Percentiles rank a stretch among this genome's conserved stretches.
These are phyloP conservation scores for Parnassius apollo DNA, from an alignment of 2,888 invertebrate species.

Conservation along the genomic window DNA sequence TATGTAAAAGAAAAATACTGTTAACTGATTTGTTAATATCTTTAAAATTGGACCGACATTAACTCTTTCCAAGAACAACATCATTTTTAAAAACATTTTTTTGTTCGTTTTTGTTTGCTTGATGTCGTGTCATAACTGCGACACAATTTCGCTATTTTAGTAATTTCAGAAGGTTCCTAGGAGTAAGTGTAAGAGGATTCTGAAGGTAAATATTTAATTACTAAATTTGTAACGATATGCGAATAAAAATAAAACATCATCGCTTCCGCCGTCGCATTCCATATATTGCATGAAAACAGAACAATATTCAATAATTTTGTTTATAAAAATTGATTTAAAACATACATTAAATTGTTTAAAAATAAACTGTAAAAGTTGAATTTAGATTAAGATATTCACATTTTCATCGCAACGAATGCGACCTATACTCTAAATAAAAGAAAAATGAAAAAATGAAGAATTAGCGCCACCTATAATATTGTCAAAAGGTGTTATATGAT, in stretches of 20 bases:
- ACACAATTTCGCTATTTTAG: too few relatives aligned
- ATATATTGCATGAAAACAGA: constrained; percentile 75
- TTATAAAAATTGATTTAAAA: constrained; percentile 35
- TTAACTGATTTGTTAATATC: too few relatives aligned
- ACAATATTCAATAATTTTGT: constrained; percentile 26
- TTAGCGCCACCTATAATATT: constrained; percentile 61
- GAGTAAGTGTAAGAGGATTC: too few relatives aligned
- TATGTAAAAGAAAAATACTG: too few relatives aligned
- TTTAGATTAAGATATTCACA: constrained; percentile 37
- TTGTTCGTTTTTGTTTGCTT: too few relatives aligned
- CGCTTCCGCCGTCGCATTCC: constrained; percentile 75
- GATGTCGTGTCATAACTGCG: too few relatives aligned
- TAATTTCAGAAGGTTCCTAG: too few relatives aligned
- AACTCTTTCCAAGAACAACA: too few relatives aligned
- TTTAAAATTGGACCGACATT: too few relatives aligned
- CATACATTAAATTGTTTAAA: constrained; percentile 29
- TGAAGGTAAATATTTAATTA: too few relatives aligned
- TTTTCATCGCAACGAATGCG: constrained; percentile 74
- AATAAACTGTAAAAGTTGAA: constrained; percentile 27
- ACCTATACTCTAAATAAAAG: constrained; percentile 70
- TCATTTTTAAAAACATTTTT: too few relatives aligned
- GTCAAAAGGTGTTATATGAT: constrained; percentile 48
- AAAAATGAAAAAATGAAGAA: constrained; percentile 49
- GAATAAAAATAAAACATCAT: constrained; percentile 51
- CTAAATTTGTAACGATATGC: too few relatives aligned